phyloP scores from a whole-genome alignment of 2,797 vertebrate genomes.

The Sparus aurata region DNA sequence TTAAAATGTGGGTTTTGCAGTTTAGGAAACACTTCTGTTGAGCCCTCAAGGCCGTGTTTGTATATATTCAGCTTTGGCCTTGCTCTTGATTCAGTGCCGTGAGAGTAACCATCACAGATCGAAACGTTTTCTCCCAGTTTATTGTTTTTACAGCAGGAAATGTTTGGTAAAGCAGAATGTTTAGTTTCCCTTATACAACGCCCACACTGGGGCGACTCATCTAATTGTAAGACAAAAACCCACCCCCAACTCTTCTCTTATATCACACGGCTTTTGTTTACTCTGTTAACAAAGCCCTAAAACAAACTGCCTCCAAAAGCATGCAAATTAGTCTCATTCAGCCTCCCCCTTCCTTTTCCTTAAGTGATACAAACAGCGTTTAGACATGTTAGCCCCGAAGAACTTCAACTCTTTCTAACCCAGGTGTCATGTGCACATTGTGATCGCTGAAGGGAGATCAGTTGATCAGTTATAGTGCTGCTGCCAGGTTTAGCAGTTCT shows the following conservation, averaged over 20 bases:
- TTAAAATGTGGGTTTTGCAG: conserved; percentile 48
- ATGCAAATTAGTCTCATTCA: conserved; percentile 50
- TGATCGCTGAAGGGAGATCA: background rate
- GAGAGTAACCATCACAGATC: conserved; percentile 32
- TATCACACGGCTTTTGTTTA: conserved; percentile 62
- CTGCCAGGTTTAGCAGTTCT: conserved; percentile 38
- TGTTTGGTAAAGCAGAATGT: conserved; percentile 39
- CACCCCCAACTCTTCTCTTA: conserved; percentile 32
- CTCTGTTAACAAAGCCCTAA: conserved; percentile 56
- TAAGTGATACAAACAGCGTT: conserved; percentile 48
- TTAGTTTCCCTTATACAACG: conserved; percentile 38
- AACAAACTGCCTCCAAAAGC: conserved; percentile 61
- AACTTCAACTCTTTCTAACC: conserved; percentile 19
- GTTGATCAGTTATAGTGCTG: conserved; percentile 17
- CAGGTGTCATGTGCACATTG: conserved; percentile 29
- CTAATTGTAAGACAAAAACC: conserved; percentile 57
- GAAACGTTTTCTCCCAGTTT: conserved; percentile 21
- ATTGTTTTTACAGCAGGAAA: conserved; percentile 27
- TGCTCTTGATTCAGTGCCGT: conserved; percentile 23
- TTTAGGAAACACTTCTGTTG: conserved; percentile 44
- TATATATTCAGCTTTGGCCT: conserved; percentile 27
- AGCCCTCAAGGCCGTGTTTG: conserved; percentile 29
- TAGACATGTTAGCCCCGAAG: background rate
- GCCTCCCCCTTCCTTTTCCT: conserved; percentile 32
- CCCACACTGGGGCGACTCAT: conserved; percentile 47